Evolutionary conservation across 1,140 invertebrate genomes (phyloP).

Genomic region (Drosophila nannoptera): DNA sequence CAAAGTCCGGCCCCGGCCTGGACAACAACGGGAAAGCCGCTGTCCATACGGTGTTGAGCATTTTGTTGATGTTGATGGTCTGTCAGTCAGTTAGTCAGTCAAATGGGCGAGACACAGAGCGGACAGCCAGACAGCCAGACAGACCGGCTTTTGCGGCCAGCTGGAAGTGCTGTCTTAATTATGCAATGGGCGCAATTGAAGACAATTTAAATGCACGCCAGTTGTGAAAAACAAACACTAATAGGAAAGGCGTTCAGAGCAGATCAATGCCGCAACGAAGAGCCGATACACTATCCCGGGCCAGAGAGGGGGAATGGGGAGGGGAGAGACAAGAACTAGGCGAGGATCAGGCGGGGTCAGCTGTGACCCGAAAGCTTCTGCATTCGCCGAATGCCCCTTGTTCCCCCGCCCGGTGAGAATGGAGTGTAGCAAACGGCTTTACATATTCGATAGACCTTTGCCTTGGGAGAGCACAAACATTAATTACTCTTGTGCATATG

Average conservation of each 20-base stretch:
- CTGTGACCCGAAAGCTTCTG: too few relatives aligned
- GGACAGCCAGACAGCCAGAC: constrained; percentile 44
- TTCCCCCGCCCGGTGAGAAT: too few relatives aligned
- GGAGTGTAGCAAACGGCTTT: neutral
- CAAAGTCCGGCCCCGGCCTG: constrained; percentile 36
- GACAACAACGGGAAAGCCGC: constrained; percentile 53
- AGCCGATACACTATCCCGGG: constrained; percentile 9
- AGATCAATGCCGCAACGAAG: constrained; percentile 15
- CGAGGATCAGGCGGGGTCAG: too few relatives aligned
- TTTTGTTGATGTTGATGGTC: constrained; percentile 67
- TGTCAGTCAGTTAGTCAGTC: constrained; percentile 64
- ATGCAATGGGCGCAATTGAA: constrained; percentile 74
- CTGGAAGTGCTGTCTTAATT: constrained; percentile 71
- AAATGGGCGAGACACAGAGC: constrained; percentile 27
- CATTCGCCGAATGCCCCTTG: too few relatives aligned
- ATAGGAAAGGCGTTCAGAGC: constrained; percentile 19
- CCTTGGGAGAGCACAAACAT: constrained; percentile 23
- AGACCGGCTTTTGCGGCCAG: constrained; percentile 39
- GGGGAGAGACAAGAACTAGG: too few relatives aligned
- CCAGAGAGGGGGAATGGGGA: too few relatives aligned
- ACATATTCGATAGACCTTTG: neutral
- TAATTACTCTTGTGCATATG: constrained; percentile 47
- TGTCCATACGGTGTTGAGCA: constrained; percentile 59
- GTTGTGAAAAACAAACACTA: constrained; percentile 71
- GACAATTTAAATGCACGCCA: constrained; percentile 67